Evolutionary conservation across 1,140 invertebrate genomes (phyloP).

Genomic region (Branchinecta lynchi): DNA sequence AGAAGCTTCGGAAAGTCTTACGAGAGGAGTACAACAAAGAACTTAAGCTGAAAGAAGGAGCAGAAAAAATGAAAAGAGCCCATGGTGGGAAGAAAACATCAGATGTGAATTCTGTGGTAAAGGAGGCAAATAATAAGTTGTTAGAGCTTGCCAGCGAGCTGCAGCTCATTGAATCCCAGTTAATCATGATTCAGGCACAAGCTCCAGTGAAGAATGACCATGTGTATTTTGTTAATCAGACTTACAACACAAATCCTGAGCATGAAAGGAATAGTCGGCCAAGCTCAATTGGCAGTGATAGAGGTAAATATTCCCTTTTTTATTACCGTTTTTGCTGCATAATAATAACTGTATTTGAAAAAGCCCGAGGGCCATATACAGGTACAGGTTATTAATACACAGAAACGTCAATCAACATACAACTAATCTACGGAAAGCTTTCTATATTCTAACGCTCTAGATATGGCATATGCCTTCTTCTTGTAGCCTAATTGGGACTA

Average conservation of each 20-base stretch:
- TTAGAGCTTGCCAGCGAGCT: not conserved
- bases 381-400: too few relatives aligned
- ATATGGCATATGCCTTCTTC: too few relatives aligned
- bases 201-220: not conserved
- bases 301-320: not conserved
- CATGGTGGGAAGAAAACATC: conserved; percentile 4
- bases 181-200: not conserved
- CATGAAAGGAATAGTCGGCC: not conserved
- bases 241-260: not conserved
- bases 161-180: not conserved
- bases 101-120: not conserved
- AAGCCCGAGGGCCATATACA: too few relatives aligned
- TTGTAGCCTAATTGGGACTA: too few relatives aligned
- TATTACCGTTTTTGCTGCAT: too few relatives aligned
- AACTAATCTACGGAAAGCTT: too few relatives aligned
- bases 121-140: not conserved
- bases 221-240: conserved; percentile 4
- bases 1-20: not conserved
- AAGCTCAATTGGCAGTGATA: not conserved
- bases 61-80: not conserved
- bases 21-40: not conserved
- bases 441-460: too few relatives aligned
- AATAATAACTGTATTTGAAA: too few relatives aligned
- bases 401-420: too few relatives aligned
- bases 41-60: not conserved